Evolutionary conservation across 2,113 vertebrate genomes (phyloP).

Genomic region (Festucalex cinctus): DNA sequence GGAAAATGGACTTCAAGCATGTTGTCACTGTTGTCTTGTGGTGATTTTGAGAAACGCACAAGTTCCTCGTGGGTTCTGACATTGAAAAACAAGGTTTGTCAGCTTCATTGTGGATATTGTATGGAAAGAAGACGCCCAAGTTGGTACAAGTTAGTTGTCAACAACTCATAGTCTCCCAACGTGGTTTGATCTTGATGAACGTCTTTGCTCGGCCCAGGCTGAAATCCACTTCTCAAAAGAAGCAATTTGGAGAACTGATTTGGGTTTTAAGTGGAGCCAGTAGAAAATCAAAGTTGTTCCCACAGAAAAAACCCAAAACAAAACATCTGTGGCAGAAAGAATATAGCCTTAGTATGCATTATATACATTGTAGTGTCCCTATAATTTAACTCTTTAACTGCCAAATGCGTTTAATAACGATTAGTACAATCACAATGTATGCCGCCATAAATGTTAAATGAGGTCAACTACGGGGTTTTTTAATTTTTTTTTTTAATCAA

Average conservation of each 20-base stretch:
- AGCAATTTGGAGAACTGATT: conserved; percentile 32
- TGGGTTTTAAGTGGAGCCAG: conserved; percentile 3
- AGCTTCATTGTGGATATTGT: conserved; percentile 49
- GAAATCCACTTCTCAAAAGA: conserved; percentile 32
- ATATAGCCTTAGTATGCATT: too few species aligned
- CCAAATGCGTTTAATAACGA: too few species aligned
- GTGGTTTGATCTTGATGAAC: conserved; percentile 44
- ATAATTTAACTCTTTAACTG: too few species aligned
- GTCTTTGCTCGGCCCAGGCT: conserved; percentile 12
- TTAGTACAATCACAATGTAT: too few species aligned
- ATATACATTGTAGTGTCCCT: too few species aligned
- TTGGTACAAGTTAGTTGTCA: conserved; percentile 13
- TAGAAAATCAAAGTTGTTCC: too few species aligned
- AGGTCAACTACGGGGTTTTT: too few species aligned
- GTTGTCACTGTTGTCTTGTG: conserved; percentile 50
- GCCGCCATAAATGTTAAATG: too few species aligned
- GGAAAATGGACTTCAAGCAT: conserved; percentile 51
- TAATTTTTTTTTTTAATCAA: too few species aligned
- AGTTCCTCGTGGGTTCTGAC: conserved; percentile 44
- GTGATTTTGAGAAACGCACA: conserved; percentile 39
- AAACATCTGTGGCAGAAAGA: too few species aligned
- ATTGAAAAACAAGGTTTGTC: conserved; percentile 39
- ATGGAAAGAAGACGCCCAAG: conserved; percentile 42
- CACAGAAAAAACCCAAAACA: too few species aligned
- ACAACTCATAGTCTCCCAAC: conserved; percentile 39